Evolutionary conservation across 2,113 vertebrate species (phyloP).

Genomic region (Entelurus aequoreus): DNA sequence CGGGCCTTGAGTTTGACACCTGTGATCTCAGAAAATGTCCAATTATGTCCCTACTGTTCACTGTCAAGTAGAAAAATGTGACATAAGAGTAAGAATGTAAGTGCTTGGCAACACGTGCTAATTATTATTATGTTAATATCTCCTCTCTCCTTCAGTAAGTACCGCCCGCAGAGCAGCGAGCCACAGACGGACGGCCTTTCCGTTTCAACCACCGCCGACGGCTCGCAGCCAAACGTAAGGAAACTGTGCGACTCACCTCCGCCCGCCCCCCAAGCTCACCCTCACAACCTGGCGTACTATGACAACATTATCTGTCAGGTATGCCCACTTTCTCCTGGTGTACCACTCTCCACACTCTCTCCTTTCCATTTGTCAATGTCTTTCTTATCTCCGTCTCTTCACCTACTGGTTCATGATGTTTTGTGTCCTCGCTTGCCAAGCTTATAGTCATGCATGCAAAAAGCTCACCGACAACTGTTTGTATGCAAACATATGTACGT

Average conservation of each 20-base stretch:
- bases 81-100: too few relatives aligned
- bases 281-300: constrained; percentile 74
- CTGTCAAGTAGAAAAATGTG: too few relatives aligned
- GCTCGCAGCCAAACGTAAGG: constrained; percentile 98
- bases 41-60: too few relatives aligned
- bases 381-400: constrained; percentile 10
- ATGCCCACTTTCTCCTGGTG: constrained; percentile 53
- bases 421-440: not conserved
- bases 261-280: constrained; percentile 73
- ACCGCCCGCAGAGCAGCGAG: constrained; percentile 83
- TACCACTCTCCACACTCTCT: constrained; percentile 24
- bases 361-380: not conserved
- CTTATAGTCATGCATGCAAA: not conserved
- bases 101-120: too few relatives aligned
- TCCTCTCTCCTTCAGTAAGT: constrained; percentile 69
- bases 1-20: too few relatives aligned
- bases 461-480: too few relatives aligned
- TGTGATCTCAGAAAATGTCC: too few relatives aligned
- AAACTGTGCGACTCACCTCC: constrained; percentile 69
- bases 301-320: constrained; percentile 82
- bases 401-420: not conserved
- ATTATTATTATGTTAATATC: too few relatives aligned
- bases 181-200: constrained; percentile 96
- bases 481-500: too few relatives aligned
- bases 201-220: constrained; percentile 92